These are phyloP conservation scores for Glossosoma conforme DNA, from an alignment of 1,140 invertebrate species.

Conservation along the genomic window DNA sequence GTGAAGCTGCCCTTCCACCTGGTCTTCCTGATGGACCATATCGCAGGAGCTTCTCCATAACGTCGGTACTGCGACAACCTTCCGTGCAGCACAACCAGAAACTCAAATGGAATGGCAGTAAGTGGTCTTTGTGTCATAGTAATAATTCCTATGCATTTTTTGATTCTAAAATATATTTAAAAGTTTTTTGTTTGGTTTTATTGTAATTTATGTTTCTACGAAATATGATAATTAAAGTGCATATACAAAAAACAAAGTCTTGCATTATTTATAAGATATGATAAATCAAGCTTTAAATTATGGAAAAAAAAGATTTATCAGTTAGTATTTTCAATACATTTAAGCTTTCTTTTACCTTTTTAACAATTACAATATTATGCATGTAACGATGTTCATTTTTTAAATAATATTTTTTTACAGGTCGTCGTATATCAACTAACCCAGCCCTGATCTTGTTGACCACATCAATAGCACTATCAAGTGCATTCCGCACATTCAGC, in stretches of 20 bases:
- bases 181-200: not conserved
- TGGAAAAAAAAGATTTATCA: too few relatives aligned
- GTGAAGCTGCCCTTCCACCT: conserved; percentile 19
- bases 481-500: too few relatives aligned
- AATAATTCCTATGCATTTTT: not conserved
- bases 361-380: too few relatives aligned
- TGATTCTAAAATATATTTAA: not conserved
- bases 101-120: conserved; percentile 21
- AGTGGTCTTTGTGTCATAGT: conserved; percentile 5
- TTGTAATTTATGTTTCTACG: not conserved
- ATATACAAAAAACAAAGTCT: not conserved
- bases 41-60: conserved; percentile 22
- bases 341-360: too few relatives aligned
- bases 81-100: conserved; percentile 14
- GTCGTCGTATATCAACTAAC: too few relatives aligned
- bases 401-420: too few relatives aligned
- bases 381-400: too few relatives aligned
- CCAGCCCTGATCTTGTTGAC: too few relatives aligned
- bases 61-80: conserved; percentile 9
- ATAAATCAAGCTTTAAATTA: too few relatives aligned
- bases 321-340: too few relatives aligned
- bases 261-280: not conserved
- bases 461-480: too few relatives aligned
- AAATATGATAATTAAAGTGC: not conserved
- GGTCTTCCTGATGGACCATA: conserved; percentile 24